phyloP scores from a whole-genome alignment of 2,113 vertebrate species.

The Camelus dromedarius region DNA sequence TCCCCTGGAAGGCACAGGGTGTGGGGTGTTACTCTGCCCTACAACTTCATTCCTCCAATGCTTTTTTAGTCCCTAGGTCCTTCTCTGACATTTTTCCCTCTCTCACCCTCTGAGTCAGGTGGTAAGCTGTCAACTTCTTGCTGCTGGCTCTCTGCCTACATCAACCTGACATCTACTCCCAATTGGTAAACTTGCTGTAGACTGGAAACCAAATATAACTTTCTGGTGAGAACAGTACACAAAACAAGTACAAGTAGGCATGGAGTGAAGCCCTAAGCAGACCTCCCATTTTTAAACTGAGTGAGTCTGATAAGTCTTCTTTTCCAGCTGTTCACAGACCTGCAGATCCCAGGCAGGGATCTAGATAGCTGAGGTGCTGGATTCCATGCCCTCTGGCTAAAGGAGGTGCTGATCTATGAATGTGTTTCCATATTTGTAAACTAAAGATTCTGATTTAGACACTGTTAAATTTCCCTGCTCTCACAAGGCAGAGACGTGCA shows the following conservation, averaged over 20 bases:
- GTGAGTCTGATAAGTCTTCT: neutral
- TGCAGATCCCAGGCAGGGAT: neutral
- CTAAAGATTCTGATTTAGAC: neutral
- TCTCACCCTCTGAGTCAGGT: neutral
- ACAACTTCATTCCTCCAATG: neutral
- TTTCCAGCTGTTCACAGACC: neutral
- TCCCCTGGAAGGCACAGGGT: fast-evolving
- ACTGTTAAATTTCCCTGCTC: neutral
- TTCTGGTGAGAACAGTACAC: neutral
- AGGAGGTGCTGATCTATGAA: neutral
- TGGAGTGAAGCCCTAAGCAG: neutral
- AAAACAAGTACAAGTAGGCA: neutral
- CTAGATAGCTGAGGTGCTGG: neutral
- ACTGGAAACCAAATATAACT: neutral
- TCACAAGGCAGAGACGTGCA: neutral
- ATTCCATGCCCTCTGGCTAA: neutral
- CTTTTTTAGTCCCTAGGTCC: neutral
- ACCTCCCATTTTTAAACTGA: neutral
- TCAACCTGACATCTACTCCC: neutral
- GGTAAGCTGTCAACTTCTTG: neutral
- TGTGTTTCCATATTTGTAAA: neutral
- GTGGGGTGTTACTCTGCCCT: neutral
- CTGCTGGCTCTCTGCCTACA: neutral
- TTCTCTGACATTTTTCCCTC: neutral
- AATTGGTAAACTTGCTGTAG: neutral